phyloP scores from a whole-genome alignment of 2,797 vertebrate species.

The Oreochromis grahami region DNA sequence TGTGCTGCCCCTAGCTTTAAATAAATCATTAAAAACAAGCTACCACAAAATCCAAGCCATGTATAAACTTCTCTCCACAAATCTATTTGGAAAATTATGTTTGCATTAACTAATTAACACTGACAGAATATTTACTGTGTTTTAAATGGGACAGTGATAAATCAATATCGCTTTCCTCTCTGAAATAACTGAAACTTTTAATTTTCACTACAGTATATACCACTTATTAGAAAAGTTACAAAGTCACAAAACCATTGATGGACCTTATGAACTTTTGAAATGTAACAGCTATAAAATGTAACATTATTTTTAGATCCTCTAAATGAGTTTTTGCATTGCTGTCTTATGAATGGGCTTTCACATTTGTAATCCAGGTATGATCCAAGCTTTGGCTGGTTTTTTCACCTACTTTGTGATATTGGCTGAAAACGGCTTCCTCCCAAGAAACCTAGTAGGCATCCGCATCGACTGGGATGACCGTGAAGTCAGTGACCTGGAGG shows the following conservation, averaged over 20 bases:
- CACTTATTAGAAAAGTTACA: not conserved
- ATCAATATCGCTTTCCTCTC: not conserved
- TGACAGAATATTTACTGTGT: not conserved
- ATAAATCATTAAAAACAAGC: not conserved
- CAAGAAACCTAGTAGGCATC: conserved; percentile 76
- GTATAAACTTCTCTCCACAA: not conserved
- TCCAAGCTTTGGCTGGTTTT: conserved; percentile 89
- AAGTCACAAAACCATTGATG: not conserved
- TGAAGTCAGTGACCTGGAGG: conserved; percentile 84
- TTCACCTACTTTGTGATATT: conserved; percentile 96
- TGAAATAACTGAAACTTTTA: not conserved
- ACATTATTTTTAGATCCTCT: not conserved
- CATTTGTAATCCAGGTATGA: conserved; percentile 81
- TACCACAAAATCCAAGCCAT: not conserved
- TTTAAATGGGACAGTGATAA: not conserved
- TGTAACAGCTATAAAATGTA: not conserved
- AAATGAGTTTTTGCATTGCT: not conserved
- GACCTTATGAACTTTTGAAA: not conserved
- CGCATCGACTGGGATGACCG: conserved; percentile 88
- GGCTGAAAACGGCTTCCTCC: conserved; percentile 91
- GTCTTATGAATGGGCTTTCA: not conserved
- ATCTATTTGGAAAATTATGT: not conserved
- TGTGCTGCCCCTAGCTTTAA: not conserved
- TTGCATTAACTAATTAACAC: not conserved
- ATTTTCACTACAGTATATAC: not conserved